A percentile compares a stretch with the other conserved stretches of the same genome.
These are phyloP conservation scores for Salticus scenicus DNA, from an alignment of 2,888 invertebrate species.

Conservation along the genomic window DNA sequence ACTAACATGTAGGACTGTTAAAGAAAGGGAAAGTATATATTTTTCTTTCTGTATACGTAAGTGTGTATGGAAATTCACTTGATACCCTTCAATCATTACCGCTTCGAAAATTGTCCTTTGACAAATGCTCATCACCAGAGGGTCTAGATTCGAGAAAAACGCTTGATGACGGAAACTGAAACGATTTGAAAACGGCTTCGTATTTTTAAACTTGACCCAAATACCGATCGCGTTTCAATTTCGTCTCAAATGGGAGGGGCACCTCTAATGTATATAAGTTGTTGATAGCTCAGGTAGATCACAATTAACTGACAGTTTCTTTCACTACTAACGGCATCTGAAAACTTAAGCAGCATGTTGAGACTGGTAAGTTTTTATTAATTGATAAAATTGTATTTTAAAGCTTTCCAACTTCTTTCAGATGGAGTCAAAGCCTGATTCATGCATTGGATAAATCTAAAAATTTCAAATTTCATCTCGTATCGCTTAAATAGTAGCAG, in stretches of 20 bases:
- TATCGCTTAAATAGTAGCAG: too few relatives aligned
- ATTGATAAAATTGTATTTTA: neutral
- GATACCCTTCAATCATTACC: neutral
- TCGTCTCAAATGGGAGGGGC: slow-evolving; percentile 48
- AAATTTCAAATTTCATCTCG: too few relatives aligned
- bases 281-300: slow-evolving; percentile 53
- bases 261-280: slow-evolving; percentile 41
- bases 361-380: slow-evolving; percentile 41
- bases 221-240: slow-evolving; percentile 43
- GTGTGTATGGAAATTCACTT: too few relatives aligned
- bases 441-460: too few relatives aligned
- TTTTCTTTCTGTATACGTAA: neutral
- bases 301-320: slow-evolving; percentile 11
- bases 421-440: too few relatives aligned
- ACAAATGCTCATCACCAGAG: neutral
- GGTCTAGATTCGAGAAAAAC: neutral
- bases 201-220: slow-evolving; percentile 66
- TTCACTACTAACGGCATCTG: neutral
- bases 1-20: neutral
- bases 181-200: neutral
- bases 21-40: neutral
- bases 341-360: slow-evolving; percentile 25
- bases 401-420: too few relatives aligned
- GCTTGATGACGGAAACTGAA: neutral
- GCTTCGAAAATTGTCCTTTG: neutral